Base-by-base conservation (phyloP, 2,113 vertebrate species). In the Corythaixoides concolor region DNA sequence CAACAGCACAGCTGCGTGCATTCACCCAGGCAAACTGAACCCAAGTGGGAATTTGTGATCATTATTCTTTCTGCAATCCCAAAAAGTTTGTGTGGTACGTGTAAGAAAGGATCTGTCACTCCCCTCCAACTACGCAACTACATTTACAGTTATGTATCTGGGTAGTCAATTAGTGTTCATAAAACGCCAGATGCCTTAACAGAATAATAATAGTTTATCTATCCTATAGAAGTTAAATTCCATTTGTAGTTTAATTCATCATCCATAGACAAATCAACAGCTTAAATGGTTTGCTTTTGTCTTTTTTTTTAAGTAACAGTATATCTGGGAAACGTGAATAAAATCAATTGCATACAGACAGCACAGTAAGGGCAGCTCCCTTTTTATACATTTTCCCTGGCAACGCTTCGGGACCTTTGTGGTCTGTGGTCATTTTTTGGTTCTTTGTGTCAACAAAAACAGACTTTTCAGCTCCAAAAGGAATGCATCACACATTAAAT, bases 361-460 rank as follows among this genome's bases (percentile, higher is more conserved):
- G 94, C 68, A 76, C 77, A 90, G 89, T 69, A 94, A 97, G 95
- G 94, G 80, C 67, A 93, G 93, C 92, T 96, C 93, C 93, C 22
- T 95, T 95, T 96, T 93, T 64, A 96, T 89, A 95, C 94, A 55
- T 97, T 97, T 96, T 97, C 90, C 74, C 86, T 96, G 94, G 95
- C 92, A 97, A 68, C 3, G 30, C 21, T 96, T 94, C 0, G 11
- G 87, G 82, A 89, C 79, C 85, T 94, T 68, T 95, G 94, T 91
- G 93, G 94, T 96, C 94, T 96, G 94, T 91, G 95, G 97, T 91
- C 92, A 93, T 97, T 98, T 98, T 95, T 95, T 78, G 95, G 97
- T 94, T 94, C 88, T 96, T 94, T 97, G 89, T 97, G 96, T 97
- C 97, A 96, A 96, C 78, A 97, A 93, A 96, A 94, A 83, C 83